phyloP scores from a whole-genome alignment of 2,113 vertebrate genomes.

The Ciconia stormi region DNA sequence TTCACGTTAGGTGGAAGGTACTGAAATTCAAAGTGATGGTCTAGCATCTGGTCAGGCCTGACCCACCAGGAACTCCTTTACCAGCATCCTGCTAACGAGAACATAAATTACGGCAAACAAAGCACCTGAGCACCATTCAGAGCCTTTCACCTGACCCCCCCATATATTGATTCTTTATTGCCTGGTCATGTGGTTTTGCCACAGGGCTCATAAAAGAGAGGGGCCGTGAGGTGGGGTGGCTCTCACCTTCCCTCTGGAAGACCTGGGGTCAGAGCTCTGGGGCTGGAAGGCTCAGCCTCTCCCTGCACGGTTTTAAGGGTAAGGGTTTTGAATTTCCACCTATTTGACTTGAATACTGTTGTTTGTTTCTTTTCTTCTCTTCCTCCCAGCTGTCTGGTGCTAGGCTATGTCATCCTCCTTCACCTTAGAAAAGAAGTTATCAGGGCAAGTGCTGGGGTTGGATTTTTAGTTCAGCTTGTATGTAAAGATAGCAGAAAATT shows the following conservation, averaged over 20 bases:
- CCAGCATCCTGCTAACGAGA: background rate
- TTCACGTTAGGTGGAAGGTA: background rate
- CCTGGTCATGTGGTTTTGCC: background rate
- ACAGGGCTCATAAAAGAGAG: background rate
- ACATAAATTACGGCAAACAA: background rate
- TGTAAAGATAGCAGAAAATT: background rate
- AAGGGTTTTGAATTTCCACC: background rate
- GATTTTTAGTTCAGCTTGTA: background rate
- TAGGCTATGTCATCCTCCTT: background rate
- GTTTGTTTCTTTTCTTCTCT: background rate
- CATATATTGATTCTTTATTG: background rate
- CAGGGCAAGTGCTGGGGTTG: background rate
- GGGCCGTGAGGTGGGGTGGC: accelerated
- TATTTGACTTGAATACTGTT: background rate
- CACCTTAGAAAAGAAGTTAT: background rate
- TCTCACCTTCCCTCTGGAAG: accelerated
- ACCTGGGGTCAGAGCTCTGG: too few relatives aligned
- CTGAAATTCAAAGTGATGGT: background rate
- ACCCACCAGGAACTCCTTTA: background rate
- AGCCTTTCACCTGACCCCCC: background rate
- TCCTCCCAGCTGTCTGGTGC: background rate
- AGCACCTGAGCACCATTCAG: background rate
- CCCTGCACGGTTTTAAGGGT: background rate
- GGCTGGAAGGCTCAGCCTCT: background rate
- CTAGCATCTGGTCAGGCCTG: background rate